Evolutionary conservation across 37 sponge, comb jelly and placozoan species (phyloP), one percentile per base, ranked within the genome.

Genomic region (Corticium candelabrum): DNA sequence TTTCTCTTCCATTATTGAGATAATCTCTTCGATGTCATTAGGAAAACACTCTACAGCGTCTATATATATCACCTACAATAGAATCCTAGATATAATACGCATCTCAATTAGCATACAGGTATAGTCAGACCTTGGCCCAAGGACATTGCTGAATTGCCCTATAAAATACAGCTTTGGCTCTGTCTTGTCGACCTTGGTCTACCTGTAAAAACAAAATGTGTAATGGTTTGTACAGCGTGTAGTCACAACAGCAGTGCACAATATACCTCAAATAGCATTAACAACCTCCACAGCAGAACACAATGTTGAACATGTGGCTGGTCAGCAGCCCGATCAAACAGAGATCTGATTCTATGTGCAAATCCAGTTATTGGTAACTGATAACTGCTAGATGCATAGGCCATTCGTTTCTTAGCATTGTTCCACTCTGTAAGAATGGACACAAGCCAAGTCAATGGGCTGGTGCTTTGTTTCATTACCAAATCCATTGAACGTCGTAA

Each of bases 1-100:
- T 40, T 90, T 94, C 82, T 94, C 94, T 62, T 90, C 92, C 74
- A 85, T 40, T 34, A 94, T 77, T 68, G 89, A 89, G 30, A 87
- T 32, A 30, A 90, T 43, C 43, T 83, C 82, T 34, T 81, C 80
- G 27, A 80, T 32, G 32, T 87, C 84, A 1, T 37, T 31, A 15
- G 91, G 82, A 38, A 94, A 43, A 36, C 69, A 68, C 34, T 68
- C 38, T 29, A 76, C 76, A 30, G 68, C 88, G 82, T 93, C 94
- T 68, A 77, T 38, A 38, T 85, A 93, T 33, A 93, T 79, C 34
- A 80, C 87, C 93, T 92, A 35, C 29, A 50, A 68, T 7, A 35
- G 21, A 50, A 50, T n/a, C n/a, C n/a, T n/a, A n/a, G n/a, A n/a
- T n/a, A n/a, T n/a, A n/a, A n/a, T n/a, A n/a, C n/a, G n/a, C n/a